Evolutionary conservation across 2,113 vertebrate species (phyloP), one percentile per base, ranked within the genome.

Genomic region (Strigops habroptila): DNA sequence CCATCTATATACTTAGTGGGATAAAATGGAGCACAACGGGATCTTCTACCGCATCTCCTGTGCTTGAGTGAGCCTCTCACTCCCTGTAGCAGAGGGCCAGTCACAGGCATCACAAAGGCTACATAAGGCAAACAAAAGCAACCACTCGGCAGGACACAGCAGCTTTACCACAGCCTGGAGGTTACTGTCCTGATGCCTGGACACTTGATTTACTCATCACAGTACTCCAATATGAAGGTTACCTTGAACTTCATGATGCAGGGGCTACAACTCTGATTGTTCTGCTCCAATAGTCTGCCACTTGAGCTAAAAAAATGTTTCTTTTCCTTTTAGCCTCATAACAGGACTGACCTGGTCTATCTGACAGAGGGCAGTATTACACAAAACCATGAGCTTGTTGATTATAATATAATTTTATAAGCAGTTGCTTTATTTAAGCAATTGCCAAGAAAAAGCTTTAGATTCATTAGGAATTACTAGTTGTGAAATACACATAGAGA

Each of bases 341-440:
- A 75, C 24, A 78, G 68, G 73, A 93, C 35, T 88, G 48, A 39
- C 67, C 46, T 49, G 55, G 44, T 93, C 79, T 94, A 46, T 90
- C 86, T 95, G 88, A 70, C 68, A 95, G 95, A 95, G 90, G 93
- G 95, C 92, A 96, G 90, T 35, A 78, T 93, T 88, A 92, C 46
- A 86, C 85, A 95, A 79, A 94, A 48, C 23, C 78, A 60, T 12
- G 31, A 83, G 39, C 60, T 86, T 64, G 21, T 64, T 88, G 55
- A 75, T 86, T 75, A 44, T 27, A 84, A 43, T 81, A 43, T 18
- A 83, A 68, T 88, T 89, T 88, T 82, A 81, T 43, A 93, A 89
- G 49, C 35, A 87, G 49, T 27, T 87, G 14, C 35, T 93, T 82
- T 52, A 90, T 75, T 90, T 93, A 94, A 91, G 62, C 52, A 95